phyloP scores from a whole-genome alignment of 2,888 invertebrate genomes.

The Tiliacea citrago region DNA sequence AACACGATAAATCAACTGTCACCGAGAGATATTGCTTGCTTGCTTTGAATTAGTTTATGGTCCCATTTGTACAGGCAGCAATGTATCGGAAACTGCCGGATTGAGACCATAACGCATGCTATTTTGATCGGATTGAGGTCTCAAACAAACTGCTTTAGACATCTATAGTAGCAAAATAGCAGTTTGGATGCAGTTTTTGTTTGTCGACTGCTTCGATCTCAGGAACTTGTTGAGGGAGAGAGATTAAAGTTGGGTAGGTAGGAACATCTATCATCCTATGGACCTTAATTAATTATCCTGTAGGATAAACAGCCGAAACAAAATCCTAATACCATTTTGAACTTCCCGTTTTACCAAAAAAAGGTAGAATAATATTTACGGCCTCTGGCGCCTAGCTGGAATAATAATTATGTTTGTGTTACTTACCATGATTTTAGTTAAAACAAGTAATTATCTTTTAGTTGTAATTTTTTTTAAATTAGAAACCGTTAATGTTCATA shows the following conservation, averaged over 20 bases:
- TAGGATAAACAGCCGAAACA: neutral
- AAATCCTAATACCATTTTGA: too few relatives aligned
- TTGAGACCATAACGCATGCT: constrained; percentile 13
- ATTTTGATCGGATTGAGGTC: neutral
- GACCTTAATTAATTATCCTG: neutral
- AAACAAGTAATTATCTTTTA: neutral
- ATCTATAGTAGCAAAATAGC: neutral
- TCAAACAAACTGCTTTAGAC: neutral
- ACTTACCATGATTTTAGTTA: neutral
- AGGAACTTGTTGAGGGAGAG: too few relatives aligned
- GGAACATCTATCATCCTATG: neutral
- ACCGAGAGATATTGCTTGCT: constrained; percentile 70
- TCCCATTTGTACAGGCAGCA: constrained; percentile 13
- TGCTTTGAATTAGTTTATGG: constrained; percentile 53
- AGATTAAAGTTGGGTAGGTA: neutral
- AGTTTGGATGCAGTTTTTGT: neutral
- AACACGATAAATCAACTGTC: constrained; percentile 73
- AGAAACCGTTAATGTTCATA: neutral
- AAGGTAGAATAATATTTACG: neutral
- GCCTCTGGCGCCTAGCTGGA: too few relatives aligned
- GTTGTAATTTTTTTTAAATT: neutral
- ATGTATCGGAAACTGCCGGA: constrained; percentile 38
- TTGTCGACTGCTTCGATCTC: neutral
- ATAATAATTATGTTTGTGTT: neutral
- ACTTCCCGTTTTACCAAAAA: neutral